phyloP scores from a whole-genome alignment of 2,888 invertebrate genomes.

The Cheiracanthium punctorium region DNA sequence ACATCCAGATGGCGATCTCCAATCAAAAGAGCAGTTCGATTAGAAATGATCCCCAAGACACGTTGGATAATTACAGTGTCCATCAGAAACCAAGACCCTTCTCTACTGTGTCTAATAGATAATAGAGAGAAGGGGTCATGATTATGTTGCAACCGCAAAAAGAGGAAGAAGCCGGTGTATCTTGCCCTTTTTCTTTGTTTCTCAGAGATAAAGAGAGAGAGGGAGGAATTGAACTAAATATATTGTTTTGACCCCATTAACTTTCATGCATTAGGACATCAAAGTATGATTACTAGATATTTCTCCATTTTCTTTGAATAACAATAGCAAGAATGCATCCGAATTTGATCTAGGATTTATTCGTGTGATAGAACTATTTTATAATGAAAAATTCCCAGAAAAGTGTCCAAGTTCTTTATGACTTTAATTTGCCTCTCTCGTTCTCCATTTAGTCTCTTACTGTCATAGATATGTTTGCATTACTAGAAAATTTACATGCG shows the following conservation, averaged over 20 bases:
- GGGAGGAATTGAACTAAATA: not conserved
- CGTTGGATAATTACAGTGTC: conserved; percentile 69
- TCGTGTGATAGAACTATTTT: no score
- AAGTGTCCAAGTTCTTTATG: no score
- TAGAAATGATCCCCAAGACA: conserved; percentile 64
- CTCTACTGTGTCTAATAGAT: not conserved
- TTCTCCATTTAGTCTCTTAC: no score
- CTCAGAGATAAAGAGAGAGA: not conserved
- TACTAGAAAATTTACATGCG: no score
- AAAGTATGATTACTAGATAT: no score
- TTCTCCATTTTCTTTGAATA: no score
- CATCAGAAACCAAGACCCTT: conserved; percentile 54
- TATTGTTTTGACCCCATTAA: not conserved
- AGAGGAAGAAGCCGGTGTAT: not conserved
- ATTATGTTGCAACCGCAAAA: conserved; percentile 9
- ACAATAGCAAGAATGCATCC: no score
- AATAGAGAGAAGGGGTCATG: conserved; percentile 12
- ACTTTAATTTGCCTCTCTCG: no score
- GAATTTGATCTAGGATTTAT: no score
- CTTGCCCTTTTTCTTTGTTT: not conserved
- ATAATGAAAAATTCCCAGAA: no score
- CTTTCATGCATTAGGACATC: no score
- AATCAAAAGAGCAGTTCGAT: conserved; percentile 16
- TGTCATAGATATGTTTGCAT: no score
- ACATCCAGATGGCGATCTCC: conserved; percentile 1